phyloP scores from a whole-genome alignment of 2,888 invertebrate species.

The Hypolimnas misippus region DNA sequence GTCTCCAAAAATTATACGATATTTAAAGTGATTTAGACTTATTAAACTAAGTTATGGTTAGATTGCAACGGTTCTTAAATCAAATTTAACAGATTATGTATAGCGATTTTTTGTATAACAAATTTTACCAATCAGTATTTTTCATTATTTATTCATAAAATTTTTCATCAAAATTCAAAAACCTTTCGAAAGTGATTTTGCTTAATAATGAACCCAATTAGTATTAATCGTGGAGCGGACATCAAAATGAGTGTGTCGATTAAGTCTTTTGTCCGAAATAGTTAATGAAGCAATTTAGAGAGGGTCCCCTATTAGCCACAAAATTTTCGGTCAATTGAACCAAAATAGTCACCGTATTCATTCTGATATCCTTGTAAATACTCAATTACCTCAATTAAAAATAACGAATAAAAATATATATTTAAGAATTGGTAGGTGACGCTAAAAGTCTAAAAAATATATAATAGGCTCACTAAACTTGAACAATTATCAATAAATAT shows the following conservation, averaged over 20 bases:
- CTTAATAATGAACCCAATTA: constrained; percentile 18
- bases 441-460: no score
- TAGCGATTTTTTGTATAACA: no score
- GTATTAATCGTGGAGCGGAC: constrained; percentile 18
- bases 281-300: constrained; percentile 35
- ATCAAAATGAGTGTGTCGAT: constrained; percentile 34
- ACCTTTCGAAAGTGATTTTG: constrained; percentile 1
- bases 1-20: no score
- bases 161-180: background rate
- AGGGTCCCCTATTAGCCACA: constrained; percentile 30
- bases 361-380: constrained; percentile 14
- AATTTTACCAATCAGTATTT: no score
- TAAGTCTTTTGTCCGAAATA: constrained; percentile 37
- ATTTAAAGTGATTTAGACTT: no score
- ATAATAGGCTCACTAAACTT: no score
- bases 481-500: no score
- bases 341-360: constrained; percentile 30
- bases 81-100: no score
- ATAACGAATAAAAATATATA: background rate
- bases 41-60: no score
- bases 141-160: background rate
- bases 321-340: constrained; percentile 37
- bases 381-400: background rate
- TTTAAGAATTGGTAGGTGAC: background rate
- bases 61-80: no score